These are phyloP conservation scores for Perizoma affinitatum DNA, from an alignment of 2,888 invertebrate species.

Conservation along the genomic window DNA sequence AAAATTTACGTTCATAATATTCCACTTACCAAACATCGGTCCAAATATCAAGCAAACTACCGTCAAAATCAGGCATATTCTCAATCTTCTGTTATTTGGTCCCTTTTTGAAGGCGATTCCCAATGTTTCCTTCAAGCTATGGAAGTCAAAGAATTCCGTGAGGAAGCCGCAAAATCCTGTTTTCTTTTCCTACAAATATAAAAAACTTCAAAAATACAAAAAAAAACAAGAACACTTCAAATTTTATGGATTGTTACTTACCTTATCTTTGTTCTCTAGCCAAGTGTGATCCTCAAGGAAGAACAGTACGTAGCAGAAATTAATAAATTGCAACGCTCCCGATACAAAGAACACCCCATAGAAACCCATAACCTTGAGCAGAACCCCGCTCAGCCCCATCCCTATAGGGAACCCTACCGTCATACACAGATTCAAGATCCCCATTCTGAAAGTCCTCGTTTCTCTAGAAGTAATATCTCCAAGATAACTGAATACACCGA, in stretches of 20 bases:
- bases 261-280: conserved; percentile 70
- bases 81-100: conserved; percentile 65
- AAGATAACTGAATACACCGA: conserved; percentile 85
- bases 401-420: conserved; percentile 78
- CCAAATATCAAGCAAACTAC: conserved; percentile 72
- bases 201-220: conserved; percentile 14
- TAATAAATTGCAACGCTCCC: conserved; percentile 66
- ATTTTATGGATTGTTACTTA: conserved; percentile 33
- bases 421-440: conserved; percentile 78
- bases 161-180: conserved; percentile 60
- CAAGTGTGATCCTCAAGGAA: conserved; percentile 73
- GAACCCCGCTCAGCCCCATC: conserved; percentile 72
- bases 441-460: conserved; percentile 84
- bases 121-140: conserved; percentile 76
- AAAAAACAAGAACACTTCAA: not conserved
- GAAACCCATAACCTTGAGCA: conserved; percentile 72
- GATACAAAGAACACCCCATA: conserved; percentile 81
- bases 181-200: conserved; percentile 56
- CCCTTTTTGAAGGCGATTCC: conserved; percentile 80
- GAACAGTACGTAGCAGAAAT: conserved; percentile 75
- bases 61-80: conserved; percentile 65
- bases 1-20: not conserved
- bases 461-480: conserved; percentile 83
- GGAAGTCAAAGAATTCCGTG: conserved; percentile 76
- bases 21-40: conserved; percentile 69